Evolutionary conservation across 2,113 vertebrate genomes (phyloP).

Genomic region (Serinus canaria): DNA sequence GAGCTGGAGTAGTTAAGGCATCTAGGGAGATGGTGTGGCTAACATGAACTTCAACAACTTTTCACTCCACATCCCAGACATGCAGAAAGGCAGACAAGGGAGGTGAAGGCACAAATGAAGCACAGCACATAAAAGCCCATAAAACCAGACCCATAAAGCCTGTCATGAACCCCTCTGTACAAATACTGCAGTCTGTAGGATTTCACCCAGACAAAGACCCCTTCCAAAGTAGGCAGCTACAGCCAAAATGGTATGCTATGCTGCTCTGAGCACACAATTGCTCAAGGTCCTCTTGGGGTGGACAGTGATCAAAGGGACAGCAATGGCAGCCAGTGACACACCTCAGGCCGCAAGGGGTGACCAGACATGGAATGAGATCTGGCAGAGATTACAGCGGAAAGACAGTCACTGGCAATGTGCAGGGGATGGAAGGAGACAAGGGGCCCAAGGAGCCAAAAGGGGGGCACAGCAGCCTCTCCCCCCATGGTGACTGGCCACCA

Average conservation of each 20-base stretch:
- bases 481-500: rapidly evolving
- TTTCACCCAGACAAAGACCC: not conserved
- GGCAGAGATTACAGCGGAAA: not conserved
- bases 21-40: not conserved
- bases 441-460: not conserved
- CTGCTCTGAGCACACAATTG: not conserved
- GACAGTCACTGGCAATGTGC: not conserved
- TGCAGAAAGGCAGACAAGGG: not conserved
- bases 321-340: not conserved
- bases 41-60: not conserved
- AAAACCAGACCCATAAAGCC: not conserved
- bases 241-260: not conserved
- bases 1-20: not conserved
- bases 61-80: not conserved
- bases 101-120: not conserved
- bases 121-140: not conserved
- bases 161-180: not conserved
- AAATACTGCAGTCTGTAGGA: not conserved
- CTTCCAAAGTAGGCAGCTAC: not conserved
- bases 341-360: not conserved
- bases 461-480: not conserved
- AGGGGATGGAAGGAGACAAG: not conserved
- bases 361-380: not conserved
- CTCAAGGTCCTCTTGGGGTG: not conserved
- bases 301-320: not conserved